Base-by-base conservation (phyloP, 1,140 invertebrate species). In the Lutraria rhynchaena region DNA sequence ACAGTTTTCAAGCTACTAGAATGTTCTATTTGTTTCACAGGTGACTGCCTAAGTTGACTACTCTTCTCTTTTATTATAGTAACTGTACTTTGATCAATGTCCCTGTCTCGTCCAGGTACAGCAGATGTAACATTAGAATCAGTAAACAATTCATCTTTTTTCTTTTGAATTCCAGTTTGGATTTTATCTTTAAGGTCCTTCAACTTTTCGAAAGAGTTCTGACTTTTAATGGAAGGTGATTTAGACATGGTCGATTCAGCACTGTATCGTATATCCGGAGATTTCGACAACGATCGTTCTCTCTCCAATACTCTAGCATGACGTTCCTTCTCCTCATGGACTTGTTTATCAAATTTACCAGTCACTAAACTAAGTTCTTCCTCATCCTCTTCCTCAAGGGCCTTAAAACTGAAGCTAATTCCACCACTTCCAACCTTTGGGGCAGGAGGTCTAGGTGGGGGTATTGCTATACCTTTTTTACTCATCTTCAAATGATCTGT, bases 341-440 rank as follows among this genome's bases (percentile, higher is more conserved):
- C 61, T n/a, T 86, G 55, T 46, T 86, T 89, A 29, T 87, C 83
- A 61, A 87, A 86, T 46, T 88, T 87, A 61, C 87, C 87, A 31
- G 90, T 86, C 11, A 87, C 81, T 41, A 60, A 51, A 41, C 86
- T 87, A 11, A 90, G 81, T 44, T 90, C 87, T 24, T 90, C 90
- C 22, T 89, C 88, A 71, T 89, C 88, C 41, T 88, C 83, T 37
- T 86, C 82, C 63, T 90, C 87, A 24, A 90, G 60, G 15, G 88
- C 80, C 57, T 90, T 90, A 74, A 89, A 91, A 37, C 90, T 89
- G 70, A 90, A 82, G 27, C 83, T 83, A n/a, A 88, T 81, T 15
- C 57, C 33, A 17, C 33, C 37, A 37, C 69, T 58, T 9, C 58
- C 58, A 13, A 63, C 27, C 19, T 81, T 83, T 53, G 86, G 88